Conservation (phyloP, 92 coral and sea anemone species). For the Siderastrea radians region DNA sequence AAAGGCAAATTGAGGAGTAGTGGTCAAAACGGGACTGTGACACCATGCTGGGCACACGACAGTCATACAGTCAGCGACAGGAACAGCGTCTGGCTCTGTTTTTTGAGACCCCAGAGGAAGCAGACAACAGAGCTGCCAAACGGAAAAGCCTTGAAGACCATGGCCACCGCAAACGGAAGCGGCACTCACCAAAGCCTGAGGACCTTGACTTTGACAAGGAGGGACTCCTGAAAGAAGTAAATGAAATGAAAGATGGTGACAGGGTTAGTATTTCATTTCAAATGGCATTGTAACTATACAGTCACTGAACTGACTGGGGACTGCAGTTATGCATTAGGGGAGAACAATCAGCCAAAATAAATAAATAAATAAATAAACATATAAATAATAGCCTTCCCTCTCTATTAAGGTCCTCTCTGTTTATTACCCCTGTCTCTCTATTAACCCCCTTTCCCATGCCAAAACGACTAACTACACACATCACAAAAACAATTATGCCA, state of each 20-base stretch:
- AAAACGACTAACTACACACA: no score
- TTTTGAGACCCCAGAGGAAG: slow-evolving; percentile 19
- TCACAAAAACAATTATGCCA: no score
- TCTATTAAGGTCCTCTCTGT: neutral
- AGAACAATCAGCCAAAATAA: neutral
- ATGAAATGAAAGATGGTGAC: slow-evolving; percentile 59
- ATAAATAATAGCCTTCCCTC: neutral
- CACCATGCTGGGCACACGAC: slow-evolving; percentile 57
- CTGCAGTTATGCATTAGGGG: neutral
- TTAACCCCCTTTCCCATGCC: no score
- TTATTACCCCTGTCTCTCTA: no score
- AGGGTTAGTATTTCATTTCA: slow-evolving; percentile 25
- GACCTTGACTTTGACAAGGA: slow-evolving; percentile 58
- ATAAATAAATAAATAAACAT: neutral
- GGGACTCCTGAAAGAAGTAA: slow-evolving; percentile 50
- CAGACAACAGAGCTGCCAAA: slow-evolving; percentile 6
- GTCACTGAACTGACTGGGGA: neutral
- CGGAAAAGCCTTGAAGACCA: slow-evolving; percentile 8
- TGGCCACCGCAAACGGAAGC: slow-evolving; percentile 39
- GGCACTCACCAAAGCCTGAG: slow-evolving; percentile 51
- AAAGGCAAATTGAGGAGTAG: slow-evolving; percentile 30
- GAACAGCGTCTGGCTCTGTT: slow-evolving; percentile 37
- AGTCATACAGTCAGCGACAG: slow-evolving; percentile 46
- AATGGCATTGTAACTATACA: neutral
- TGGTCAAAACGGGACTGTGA: slow-evolving; percentile 53